A percentile compares a stretch with the other conserved stretches of the same genome.
phyloP scores from a whole-genome alignment of 2,113 vertebrate genomes.

The Ploceus nigricollis region DNA sequence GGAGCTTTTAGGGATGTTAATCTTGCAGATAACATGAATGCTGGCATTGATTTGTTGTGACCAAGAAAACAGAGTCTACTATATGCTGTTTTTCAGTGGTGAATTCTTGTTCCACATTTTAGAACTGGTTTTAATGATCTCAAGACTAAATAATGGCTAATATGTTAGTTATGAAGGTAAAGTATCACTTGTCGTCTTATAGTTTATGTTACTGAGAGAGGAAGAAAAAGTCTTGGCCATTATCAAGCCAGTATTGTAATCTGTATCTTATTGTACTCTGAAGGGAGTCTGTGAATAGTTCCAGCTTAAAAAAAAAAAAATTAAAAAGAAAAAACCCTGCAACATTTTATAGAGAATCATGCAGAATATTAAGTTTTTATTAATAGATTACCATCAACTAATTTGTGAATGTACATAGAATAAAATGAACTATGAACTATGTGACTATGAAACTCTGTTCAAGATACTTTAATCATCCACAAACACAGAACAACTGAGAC shows the following conservation, averaged over 20 bases:
- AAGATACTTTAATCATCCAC: constrained; percentile 42
- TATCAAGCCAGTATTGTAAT: background rate
- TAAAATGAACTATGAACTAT: constrained; percentile 16
- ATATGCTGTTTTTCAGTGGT: background rate
- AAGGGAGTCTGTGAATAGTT: background rate
- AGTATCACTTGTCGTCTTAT: background rate
- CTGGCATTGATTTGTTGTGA: background rate
- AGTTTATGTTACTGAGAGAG: background rate
- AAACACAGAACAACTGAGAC: background rate
- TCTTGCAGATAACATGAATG: background rate
- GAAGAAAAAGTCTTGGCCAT: background rate
- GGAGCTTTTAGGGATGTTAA: background rate
- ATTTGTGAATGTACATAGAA: constrained; percentile 30
- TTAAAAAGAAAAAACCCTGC: fast-evolving
- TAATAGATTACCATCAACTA: constrained; percentile 47
- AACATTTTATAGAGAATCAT: background rate
- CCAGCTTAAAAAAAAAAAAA: background rate
- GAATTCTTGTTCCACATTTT: background rate
- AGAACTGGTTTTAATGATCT: background rate
- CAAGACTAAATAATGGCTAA: background rate
- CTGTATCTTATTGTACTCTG: background rate
- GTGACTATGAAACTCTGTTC: background rate
- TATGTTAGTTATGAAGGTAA: background rate
- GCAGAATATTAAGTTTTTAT: constrained; percentile 48
- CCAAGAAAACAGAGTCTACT: background rate